Evolutionary conservation across 2,797 vertebrate species (phyloP).

Genomic region (Tinamus major): DNA sequence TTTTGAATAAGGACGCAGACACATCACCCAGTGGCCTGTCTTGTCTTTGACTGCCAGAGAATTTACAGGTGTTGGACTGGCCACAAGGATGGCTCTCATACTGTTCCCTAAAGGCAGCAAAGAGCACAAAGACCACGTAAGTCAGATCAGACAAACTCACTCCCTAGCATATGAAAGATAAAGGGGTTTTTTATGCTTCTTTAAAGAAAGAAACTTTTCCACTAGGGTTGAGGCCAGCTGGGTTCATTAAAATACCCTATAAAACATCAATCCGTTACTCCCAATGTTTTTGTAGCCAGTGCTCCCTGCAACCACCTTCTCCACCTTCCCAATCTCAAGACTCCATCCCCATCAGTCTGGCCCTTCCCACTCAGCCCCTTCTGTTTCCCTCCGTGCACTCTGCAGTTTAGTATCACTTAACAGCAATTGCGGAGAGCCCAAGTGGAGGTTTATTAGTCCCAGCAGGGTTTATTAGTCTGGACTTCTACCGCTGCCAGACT

Average conservation of each 20-base stretch:
- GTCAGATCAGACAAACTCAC: conserved; percentile 8
- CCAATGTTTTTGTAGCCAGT: neutral
- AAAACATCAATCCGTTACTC: neutral
- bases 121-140: conserved; percentile 7
- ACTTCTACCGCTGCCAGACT: neutral
- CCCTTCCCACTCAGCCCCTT: neutral
- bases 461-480: neutral
- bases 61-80: conserved; percentile 43
- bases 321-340: neutral
- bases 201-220: neutral
- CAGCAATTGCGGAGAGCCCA: neutral
- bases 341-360: neutral
- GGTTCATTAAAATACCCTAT: neutral
- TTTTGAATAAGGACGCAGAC: neutral
- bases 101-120: neutral
- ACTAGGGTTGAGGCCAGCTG: neutral
- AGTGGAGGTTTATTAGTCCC: neutral
- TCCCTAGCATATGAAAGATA: neutral
- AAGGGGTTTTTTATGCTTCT: neutral
- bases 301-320: conserved; percentile 1
- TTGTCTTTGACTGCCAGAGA: neutral
- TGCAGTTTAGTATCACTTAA: neutral
- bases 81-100: conserved; percentile 28
- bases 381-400: neutral
- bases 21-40: neutral